A percentile compares a stretch with the other conserved stretches of the same genome.
These are phyloP conservation scores for Bembecia ichneumoniformis DNA, from an alignment of 2,888 invertebrate species.

Conservation along the genomic window DNA sequence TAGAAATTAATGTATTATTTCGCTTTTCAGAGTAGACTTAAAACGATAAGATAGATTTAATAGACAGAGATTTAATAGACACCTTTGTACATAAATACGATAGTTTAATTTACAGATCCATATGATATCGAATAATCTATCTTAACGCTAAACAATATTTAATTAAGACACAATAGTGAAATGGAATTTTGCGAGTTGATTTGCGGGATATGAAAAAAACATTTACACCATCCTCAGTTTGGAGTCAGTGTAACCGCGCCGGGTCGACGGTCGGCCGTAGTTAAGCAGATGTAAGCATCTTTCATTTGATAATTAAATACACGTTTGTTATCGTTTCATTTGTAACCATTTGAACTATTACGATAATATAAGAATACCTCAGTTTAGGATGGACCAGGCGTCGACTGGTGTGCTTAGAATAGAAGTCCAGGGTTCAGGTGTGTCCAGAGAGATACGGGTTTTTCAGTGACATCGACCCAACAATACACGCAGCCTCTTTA, in stretches of 20 bases:
- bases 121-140: conserved; percentile 54
- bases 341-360: conserved; percentile 70
- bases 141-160: conserved; percentile 62
- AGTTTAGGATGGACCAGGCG: conserved; percentile 72
- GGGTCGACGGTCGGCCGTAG: conserved; percentile 58
- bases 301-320: conserved; percentile 57
- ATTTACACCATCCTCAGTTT: conserved; percentile 58
- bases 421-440: conserved; percentile 51
- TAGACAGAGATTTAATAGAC: conserved; percentile 60
- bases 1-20: conserved; percentile 30
- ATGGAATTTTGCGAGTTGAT: conserved; percentile 50
- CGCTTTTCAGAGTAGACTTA: conserved; percentile 56
- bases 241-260: conserved; percentile 39
- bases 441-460: conserved; percentile 45
- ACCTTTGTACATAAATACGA: conserved; percentile 58
- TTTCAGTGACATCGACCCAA: conserved; percentile 58
- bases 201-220: conserved; percentile 55
- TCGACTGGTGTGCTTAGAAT: conserved; percentile 66
- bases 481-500: conserved; percentile 49
- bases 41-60: conserved; percentile 62
- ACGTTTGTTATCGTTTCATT: conserved; percentile 70
- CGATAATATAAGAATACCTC: conserved; percentile 67
- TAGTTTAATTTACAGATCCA: conserved; percentile 65
- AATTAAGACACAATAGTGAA: conserved; percentile 61
- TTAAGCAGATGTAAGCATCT: conserved; percentile 69